Evolutionary conservation across 2,888 invertebrate genomes (phyloP), one percentile per base, ranked within the genome.

Genomic region (Phengaris arion): DNA sequence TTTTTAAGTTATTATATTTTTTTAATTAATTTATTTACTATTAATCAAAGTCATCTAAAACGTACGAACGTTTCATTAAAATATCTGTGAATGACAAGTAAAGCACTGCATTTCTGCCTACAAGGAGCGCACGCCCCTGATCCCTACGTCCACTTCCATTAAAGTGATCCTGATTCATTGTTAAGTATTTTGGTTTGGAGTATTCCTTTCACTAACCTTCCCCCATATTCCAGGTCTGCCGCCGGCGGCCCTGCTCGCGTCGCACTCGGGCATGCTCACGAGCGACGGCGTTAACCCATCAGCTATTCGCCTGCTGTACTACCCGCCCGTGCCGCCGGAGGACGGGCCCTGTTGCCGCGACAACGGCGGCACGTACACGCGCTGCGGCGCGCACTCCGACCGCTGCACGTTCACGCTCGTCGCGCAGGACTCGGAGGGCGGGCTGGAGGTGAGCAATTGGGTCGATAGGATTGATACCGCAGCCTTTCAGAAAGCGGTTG

Each of bases 401-500:
- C 96, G 95, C 80, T 96, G 96, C 79, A 96, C 96, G 73, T 95
- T 97, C 85, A 97, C 97, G 15, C 90, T 97, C 77, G 90, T 97
- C 68, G 94, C 96, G 57, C 94, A 96, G 89, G 97, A 97, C 85
- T 95, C 96, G 64, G 96, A 96, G 81, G 96, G 97, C 15, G 97
- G 97, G 1, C 91, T 97, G 10, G 95, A 96, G 94, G 95, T 95
- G 54, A 68, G 57, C 6, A 15, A 13, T 35, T 35, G 35, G 35
- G 35, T 35, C 35, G 35, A 35, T 35, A 35, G 35, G 3, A 35
- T 35, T 35, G 35, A 35, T 35, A 35, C 35, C 35, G 4, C 35
- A 2, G 35, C 35, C 35, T 3, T 35, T 35, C 35, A 35, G 35
- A 35, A 35, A 35, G 35, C 35, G 3, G 35, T 35, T 35, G 35